Percentiles rank a stretch among this genome's conserved stretches.
Evolutionary conservation across 1,140 invertebrate species (phyloP).

Genomic region (Amyelois transitella): DNA sequence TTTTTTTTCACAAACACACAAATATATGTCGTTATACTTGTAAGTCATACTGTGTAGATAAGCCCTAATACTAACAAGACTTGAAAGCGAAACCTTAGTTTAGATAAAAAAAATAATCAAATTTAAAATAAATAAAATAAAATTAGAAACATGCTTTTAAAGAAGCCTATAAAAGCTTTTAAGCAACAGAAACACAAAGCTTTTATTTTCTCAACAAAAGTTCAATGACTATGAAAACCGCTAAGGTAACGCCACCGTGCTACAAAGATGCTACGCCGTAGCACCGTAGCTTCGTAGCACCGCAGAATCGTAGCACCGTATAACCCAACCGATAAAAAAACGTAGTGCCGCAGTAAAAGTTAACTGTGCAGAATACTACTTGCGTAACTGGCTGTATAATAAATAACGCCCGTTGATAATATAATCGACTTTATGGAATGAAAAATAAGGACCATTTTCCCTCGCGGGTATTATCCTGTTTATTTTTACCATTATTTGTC

Average conservation of each 20-base stretch:
- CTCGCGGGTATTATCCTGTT: background rate
- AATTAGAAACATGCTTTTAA: too few relatives aligned
- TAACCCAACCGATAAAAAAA: constrained; percentile 4
- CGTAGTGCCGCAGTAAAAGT: background rate
- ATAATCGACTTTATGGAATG: background rate
- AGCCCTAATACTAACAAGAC: too few relatives aligned
- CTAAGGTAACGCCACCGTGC: background rate
- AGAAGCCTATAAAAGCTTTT: background rate
- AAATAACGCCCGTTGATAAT: background rate
- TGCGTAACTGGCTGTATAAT: background rate
- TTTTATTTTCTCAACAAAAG: background rate
- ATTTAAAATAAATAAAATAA: too few relatives aligned
- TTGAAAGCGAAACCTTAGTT: too few relatives aligned
- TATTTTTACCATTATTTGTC: background rate
- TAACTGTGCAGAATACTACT: background rate
- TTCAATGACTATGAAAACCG: background rate
- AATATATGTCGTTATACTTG: too few relatives aligned
- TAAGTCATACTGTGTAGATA: too few relatives aligned
- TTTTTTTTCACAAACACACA: too few relatives aligned
- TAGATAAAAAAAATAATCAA: too few relatives aligned
- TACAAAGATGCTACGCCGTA: constrained; percentile 25
- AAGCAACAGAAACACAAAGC: background rate
- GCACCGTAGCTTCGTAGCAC: constrained; percentile 21
- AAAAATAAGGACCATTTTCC: background rate
- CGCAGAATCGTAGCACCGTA: background rate